These are phyloP conservation scores for Ypsolopha sequella DNA, from an alignment of 2,888 invertebrate species.

Conservation along the genomic window DNA sequence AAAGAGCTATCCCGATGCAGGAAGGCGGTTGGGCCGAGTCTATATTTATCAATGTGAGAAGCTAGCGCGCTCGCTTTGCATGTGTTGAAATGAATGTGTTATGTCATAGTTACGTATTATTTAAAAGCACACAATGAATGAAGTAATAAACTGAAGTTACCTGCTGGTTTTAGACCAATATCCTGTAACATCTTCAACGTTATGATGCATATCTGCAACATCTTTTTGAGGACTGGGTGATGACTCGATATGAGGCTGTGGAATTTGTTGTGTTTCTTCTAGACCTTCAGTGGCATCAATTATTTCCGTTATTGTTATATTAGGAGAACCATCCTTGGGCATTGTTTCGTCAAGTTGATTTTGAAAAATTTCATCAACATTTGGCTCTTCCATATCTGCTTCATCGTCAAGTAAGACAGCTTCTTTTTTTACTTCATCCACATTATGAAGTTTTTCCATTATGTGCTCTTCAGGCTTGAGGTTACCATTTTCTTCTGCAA, in stretches of 20 bases:
- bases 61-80: constrained; percentile 62
- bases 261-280: constrained; percentile 32
- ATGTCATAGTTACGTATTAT: constrained; percentile 19
- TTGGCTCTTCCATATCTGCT: constrained; percentile 52
- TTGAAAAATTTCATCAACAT: constrained; percentile 55
- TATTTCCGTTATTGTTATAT: constrained; percentile 63
- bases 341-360: constrained; percentile 47
- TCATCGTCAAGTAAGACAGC: constrained; percentile 47
- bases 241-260: constrained; percentile 44
- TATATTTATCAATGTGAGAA: constrained; percentile 63
- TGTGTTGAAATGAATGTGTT: constrained; percentile 47
- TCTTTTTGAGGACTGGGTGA: constrained; percentile 40
- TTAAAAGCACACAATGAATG: neutral
- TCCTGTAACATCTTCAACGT: constrained; percentile 30
- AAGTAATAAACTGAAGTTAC: constrained; percentile 26
- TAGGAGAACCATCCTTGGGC: constrained; percentile 47
- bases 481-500: constrained; percentile 40
- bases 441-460: constrained; percentile 57
- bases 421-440: constrained; percentile 39
- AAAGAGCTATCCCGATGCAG: constrained; percentile 62
- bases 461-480: constrained; percentile 47
- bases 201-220: neutral
- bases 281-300: constrained; percentile 40
- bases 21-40: constrained; percentile 50
- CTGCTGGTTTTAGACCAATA: constrained; percentile 66